A percentile compares a stretch with the other conserved stretches of the same genome.
These are phyloP conservation scores for Drosophila ambigua DNA, from an alignment of 1,140 invertebrate genomes.

Conservation along the genomic window DNA sequence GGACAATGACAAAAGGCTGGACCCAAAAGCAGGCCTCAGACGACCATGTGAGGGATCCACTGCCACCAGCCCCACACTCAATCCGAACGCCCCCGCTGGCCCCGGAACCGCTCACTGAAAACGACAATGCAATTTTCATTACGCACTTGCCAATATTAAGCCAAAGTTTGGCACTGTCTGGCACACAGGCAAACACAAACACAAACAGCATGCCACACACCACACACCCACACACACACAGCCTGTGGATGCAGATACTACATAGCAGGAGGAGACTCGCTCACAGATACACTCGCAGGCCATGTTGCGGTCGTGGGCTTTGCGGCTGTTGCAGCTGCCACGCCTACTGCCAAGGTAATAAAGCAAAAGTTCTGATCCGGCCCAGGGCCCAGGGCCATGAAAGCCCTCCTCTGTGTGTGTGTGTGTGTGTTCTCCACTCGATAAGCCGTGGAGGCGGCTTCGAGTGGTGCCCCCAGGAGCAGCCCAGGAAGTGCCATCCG, in stretches of 20 bases:
- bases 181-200: constrained; percentile 20
- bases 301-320: constrained; percentile 45
- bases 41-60: constrained; percentile 9
- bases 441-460: constrained; percentile 21
- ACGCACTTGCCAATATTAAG: constrained; percentile 66
- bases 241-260: neutral
- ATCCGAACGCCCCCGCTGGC: too few relatives aligned
- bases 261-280: neutral
- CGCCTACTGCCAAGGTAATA: constrained; percentile 69
- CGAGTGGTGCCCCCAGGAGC: neutral
- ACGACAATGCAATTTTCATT: constrained; percentile 76
- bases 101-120: constrained; percentile 18
- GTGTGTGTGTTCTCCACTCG: neutral
- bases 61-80: neutral
- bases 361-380: constrained; percentile 73
- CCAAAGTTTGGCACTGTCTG: constrained; percentile 55
- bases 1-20: constrained; percentile 50
- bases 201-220: constrained; percentile 1
- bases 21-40: too few relatives aligned
- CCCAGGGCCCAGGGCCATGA: constrained; percentile 1
- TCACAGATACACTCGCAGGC: constrained; percentile 7
- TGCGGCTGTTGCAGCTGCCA: constrained; percentile 33
- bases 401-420: too few relatives aligned
- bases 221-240: constrained; percentile 20
- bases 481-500: constrained; percentile 31